Percentiles rank a stretch among this genome's conserved stretches.
phyloP scores from a whole-genome alignment of 2,888 invertebrate species.

The Mythimna albipuncta region DNA sequence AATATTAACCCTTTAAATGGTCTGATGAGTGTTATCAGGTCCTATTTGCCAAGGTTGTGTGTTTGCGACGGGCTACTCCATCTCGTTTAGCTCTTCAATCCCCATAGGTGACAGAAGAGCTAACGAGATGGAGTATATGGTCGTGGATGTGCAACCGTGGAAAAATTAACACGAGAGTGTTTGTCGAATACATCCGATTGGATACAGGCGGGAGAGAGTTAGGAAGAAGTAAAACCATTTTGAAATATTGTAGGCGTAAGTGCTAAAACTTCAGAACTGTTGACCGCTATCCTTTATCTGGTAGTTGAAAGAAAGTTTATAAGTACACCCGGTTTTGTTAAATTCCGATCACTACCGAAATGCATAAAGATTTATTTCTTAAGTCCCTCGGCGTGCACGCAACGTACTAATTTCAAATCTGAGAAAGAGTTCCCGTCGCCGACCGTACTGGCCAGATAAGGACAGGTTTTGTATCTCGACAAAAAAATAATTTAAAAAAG shows the following conservation, averaged over 20 bases:
- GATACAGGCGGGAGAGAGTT: neutral
- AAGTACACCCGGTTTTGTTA: neutral
- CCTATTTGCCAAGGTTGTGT: too few relatives aligned
- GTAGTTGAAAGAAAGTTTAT: neutral
- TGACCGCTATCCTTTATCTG: neutral
- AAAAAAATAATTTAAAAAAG: conserved; percentile 75
- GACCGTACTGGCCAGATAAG: conserved; percentile 82
- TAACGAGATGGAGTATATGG: too few relatives aligned
- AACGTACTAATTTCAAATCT: conserved; percentile 80
- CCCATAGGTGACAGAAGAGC: too few relatives aligned
- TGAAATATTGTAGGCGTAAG: too few relatives aligned
- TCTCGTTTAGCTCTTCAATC: too few relatives aligned
- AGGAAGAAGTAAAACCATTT: neutral
- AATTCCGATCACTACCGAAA: conserved; percentile 40
- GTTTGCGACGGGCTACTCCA: too few relatives aligned
- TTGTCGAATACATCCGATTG: too few relatives aligned
- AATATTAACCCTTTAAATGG: too few relatives aligned
- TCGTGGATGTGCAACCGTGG: too few relatives aligned
- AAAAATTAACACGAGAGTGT: too few relatives aligned
- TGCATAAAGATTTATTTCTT: conserved; percentile 61
- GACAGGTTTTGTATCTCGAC: conserved; percentile 86
- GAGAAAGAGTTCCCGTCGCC: conserved; percentile 78
- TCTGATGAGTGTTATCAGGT: too few relatives aligned
- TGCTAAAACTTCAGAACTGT: neutral
- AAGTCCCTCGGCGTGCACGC: conserved; percentile 66